A percentile compares a stretch with the other conserved stretches of the same genome.
Conservation (phyloP, 2,888 invertebrate genomes). For the Rhaphigaster nebulosa region DNA sequence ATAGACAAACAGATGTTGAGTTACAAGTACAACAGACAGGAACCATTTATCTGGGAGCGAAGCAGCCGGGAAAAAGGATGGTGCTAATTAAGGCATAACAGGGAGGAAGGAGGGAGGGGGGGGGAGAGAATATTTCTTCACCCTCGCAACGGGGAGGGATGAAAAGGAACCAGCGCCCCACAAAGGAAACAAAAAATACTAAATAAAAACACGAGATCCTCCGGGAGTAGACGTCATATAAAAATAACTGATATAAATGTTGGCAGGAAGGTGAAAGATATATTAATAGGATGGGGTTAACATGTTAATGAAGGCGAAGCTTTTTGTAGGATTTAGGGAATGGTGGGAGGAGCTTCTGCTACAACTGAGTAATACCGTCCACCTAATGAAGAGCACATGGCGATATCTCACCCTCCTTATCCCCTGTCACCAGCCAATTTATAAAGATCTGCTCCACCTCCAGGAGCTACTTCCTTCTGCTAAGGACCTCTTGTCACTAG, state of each 20-base stretch:
- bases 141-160: neutral
- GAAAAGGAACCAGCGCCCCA: neutral
- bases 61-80: slow-evolving; percentile 18
- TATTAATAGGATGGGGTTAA: slow-evolving; percentile 21
- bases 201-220: slow-evolving; percentile 20
- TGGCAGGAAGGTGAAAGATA: neutral
- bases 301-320: slow-evolving; percentile 27
- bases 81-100: slow-evolving; percentile 32
- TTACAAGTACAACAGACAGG: slow-evolving; percentile 42
- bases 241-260: neutral
- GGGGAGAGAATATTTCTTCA: neutral
- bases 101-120: neutral
- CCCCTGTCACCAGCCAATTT: slow-evolving; percentile 9
- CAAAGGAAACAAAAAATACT: neutral
- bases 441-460: neutral
- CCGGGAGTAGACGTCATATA: neutral
- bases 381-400: slow-evolving; percentile 36
- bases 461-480: neutral
- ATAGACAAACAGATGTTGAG: slow-evolving; percentile 41
- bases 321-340: neutral
- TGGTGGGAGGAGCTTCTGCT: neutral
- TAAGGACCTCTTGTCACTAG: neutral
- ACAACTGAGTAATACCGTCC: slow-evolving; percentile 4
- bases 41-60: neutral
- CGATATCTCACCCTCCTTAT: neutral